Conservation (phyloP, 2,888 invertebrate species). For the Ophion costatus region DNA sequence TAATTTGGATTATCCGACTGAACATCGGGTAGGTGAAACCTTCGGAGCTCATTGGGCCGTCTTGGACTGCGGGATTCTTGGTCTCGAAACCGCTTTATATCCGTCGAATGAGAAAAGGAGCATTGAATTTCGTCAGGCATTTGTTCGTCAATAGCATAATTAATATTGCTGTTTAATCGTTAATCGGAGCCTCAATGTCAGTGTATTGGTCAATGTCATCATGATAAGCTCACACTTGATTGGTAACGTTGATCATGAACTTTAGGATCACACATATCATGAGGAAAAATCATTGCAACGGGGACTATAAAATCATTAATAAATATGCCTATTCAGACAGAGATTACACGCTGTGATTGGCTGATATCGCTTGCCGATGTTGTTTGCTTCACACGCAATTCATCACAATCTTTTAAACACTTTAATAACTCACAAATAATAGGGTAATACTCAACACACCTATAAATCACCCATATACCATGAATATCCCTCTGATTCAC, state of each 20-base stretch:
- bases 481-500: conserved; percentile 1
- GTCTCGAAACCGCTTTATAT: conserved; percentile 42
- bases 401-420: conserved; percentile 48
- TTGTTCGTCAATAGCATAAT: conserved; percentile 24
- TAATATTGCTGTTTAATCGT: conserved; percentile 52
- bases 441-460: conserved; percentile 24
- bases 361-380: conserved; percentile 81
- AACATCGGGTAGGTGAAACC: background rate
- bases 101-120: conserved; percentile 18
- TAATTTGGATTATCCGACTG: background rate
- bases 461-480: conserved; percentile 15
- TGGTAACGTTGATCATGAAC: conserved; percentile 27
- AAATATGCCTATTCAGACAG: conserved; percentile 57
- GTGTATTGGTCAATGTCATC: conserved; percentile 28
- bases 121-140: conserved; percentile 18
- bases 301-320: background rate
- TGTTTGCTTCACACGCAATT: conserved; percentile 70
- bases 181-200: conserved; percentile 48
- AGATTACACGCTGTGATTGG: conserved; percentile 74
- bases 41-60: conserved; percentile 19
- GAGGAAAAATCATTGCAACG: background rate
- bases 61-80: background rate
- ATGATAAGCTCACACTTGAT: conserved; percentile 16
- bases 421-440: background rate
- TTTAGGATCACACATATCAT: conserved; percentile 22